Conservation (phyloP, 2,797 vertebrate species). For the Sebastes hubbsi region DNA sequence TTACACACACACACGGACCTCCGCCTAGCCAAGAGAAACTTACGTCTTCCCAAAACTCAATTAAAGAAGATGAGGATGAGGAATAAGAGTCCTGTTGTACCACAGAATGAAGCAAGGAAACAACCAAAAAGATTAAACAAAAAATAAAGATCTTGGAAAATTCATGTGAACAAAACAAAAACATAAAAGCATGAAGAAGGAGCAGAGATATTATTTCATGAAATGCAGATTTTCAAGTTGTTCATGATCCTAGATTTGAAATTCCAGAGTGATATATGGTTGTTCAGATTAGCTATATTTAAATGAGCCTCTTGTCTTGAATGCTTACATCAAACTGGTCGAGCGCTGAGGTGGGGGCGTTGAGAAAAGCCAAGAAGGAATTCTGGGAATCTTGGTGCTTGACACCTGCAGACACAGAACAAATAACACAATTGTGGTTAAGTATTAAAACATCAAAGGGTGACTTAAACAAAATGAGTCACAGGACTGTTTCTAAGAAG, state of each 20-base stretch:
- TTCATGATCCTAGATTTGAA: neutral
- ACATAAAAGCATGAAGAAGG: neutral
- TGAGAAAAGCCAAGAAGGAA: constrained; percentile 99
- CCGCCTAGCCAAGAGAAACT: constrained; percentile 81
- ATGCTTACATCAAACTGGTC: constrained; percentile 97
- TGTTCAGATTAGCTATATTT: neutral
- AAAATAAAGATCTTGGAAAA: constrained; percentile 34
- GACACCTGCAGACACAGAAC: constrained; percentile 87
- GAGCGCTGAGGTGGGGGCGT: constrained; percentile 93
- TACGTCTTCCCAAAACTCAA: constrained; percentile 98
- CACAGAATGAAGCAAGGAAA: constrained; percentile 83
- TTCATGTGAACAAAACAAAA: constrained; percentile 24
- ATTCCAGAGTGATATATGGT: neutral
- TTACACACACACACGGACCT: constrained; percentile 26
- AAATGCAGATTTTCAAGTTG: neutral
- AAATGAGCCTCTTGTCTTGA: neutral
- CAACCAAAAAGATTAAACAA: constrained; percentile 46
- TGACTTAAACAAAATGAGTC: constrained; percentile 55
- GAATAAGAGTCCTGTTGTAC: constrained; percentile 94
- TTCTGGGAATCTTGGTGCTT: constrained; percentile 99
- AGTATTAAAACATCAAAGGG: constrained; percentile 58
- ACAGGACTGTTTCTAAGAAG: constrained; percentile 43
- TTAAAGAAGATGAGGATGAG: constrained; percentile 96
- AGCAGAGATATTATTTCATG: neutral
- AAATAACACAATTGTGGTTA: constrained; percentile 41